Evolutionary conservation across 1,140 invertebrate genomes (phyloP).

Genomic region (Acyrthosiphon pisum): DNA sequence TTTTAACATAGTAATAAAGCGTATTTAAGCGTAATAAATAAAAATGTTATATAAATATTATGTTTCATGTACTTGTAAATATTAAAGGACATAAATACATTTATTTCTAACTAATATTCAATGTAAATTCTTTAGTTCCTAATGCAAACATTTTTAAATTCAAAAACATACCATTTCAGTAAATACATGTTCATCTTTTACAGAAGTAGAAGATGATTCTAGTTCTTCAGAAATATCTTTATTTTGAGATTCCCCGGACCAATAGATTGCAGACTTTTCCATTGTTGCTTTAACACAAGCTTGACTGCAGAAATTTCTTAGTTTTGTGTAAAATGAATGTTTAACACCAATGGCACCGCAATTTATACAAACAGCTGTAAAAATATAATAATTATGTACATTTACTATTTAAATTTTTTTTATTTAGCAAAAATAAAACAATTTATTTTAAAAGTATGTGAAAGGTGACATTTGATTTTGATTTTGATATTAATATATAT

Average conservation of each 20-base stretch:
- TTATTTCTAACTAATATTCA: not conserved
- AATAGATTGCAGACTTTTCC: constrained; percentile 6
- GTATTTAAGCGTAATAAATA: too few relatives aligned
- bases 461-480: not conserved
- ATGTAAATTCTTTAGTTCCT: not conserved
- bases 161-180: constrained; percentile 16
- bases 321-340: constrained; percentile 87
- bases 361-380: constrained; percentile 83
- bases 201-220: constrained; percentile 1
- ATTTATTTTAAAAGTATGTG: not conserved
- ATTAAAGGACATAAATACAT: not conserved
- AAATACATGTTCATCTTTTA: not conserved
- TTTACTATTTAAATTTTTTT: not conserved
- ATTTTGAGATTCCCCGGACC: not conserved
- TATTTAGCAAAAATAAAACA: not conserved
- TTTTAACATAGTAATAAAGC: not conserved
- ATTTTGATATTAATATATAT: not conserved
- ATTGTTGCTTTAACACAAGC: constrained; percentile 68
- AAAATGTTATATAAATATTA: not conserved
- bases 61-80: not conserved
- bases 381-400: constrained; percentile 58
- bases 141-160: not conserved
- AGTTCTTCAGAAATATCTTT: not conserved
- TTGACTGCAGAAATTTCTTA: constrained; percentile 80
- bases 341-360: constrained; percentile 89